Evolutionary conservation across 2,113 vertebrate species (phyloP).

Genomic region (Petroica traversi): DNA sequence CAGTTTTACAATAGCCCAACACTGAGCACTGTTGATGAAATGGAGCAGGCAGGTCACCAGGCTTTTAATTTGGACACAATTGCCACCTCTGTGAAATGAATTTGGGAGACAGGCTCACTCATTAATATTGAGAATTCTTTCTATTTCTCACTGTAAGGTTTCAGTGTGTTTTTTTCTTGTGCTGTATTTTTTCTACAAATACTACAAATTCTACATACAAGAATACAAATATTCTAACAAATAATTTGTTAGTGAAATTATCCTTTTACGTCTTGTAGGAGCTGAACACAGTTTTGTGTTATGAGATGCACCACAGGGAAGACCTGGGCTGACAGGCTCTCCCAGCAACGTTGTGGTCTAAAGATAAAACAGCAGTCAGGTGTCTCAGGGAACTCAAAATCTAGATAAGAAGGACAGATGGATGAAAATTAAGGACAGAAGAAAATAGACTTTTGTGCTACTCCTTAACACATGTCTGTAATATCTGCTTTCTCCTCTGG

Average conservation of each 20-base stretch:
- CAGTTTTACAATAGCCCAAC: neutral
- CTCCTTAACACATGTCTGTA: neutral
- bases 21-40: neutral
- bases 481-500: neutral
- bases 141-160: neutral
- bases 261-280: neutral
- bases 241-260: neutral
- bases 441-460: neutral
- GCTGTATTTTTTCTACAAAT: neutral
- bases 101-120: neutral
- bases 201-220: too few relatives aligned
- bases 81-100: neutral
- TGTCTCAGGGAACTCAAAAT: neutral
- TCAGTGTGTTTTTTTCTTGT: neutral
- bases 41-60: neutral
- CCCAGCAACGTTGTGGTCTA: neutral
- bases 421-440: neutral
- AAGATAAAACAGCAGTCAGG: neutral
- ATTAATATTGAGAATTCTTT: neutral
- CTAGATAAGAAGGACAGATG: neutral
- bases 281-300: neutral
- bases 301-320: neutral
- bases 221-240: too few relatives aligned
- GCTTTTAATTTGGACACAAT: neutral
- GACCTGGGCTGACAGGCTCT: neutral